Conservation (phyloP, 1,140 invertebrate genomes). For the Heliconius congener region DNA sequence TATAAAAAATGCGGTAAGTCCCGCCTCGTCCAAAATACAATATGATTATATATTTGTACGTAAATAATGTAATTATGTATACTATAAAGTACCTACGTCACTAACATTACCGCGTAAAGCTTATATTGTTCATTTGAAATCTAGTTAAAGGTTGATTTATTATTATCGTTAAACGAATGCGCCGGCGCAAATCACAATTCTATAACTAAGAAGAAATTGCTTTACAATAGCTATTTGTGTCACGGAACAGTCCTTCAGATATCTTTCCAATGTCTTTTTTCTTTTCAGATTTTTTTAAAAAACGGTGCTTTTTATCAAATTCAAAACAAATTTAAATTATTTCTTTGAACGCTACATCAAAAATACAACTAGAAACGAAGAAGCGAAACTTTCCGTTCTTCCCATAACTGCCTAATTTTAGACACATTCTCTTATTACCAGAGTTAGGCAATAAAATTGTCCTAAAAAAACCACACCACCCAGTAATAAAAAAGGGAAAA, state of each 20-base stretch:
- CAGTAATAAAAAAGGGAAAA: too few species aligned
- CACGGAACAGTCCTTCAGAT: not conserved
- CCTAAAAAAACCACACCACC: too few species aligned
- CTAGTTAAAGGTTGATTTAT: slow-evolving; percentile 4
- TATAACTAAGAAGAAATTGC: not conserved
- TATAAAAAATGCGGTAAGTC: not conserved
- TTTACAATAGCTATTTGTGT: not conserved
- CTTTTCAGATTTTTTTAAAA: too few species aligned
- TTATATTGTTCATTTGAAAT: slow-evolving; percentile 14
- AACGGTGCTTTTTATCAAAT: too few species aligned
- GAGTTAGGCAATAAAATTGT: too few species aligned
- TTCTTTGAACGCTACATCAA: too few species aligned
- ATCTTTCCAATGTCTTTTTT: too few species aligned
- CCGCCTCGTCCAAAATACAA: not conserved
- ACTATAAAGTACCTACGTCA: not conserved
- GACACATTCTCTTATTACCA: too few species aligned
- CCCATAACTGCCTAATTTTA: too few species aligned
- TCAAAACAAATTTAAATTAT: too few species aligned
- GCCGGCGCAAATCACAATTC: slow-evolving; percentile 1
- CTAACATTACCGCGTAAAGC: slow-evolving; percentile 4
- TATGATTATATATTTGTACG: not conserved
- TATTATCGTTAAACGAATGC: slow-evolving; percentile 13
- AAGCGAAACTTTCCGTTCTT: too few species aligned
- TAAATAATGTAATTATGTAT: not conserved
- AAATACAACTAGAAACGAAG: too few species aligned